Evolutionary conservation across 2,888 invertebrate genomes (phyloP), one percentile per base, ranked within the genome.

Genomic region (Drosophila fulvimacula): DNA sequence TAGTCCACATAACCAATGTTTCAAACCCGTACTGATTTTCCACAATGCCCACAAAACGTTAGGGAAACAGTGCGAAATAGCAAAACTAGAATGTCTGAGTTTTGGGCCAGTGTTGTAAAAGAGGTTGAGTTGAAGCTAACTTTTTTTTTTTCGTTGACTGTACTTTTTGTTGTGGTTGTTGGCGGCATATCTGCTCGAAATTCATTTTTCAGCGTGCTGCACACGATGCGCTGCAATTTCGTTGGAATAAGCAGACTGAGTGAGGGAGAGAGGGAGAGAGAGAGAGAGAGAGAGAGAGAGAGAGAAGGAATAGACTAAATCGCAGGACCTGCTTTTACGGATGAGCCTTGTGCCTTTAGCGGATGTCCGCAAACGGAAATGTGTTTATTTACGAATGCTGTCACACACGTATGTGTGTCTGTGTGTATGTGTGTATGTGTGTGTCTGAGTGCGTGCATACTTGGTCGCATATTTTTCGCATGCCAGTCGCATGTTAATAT

Each of bases 131-230:
- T 56, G 61, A 13, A 73, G 51, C 36, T 30, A 51, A 5, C 19
- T 44, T 72, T 49, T 53, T 6, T 38, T 55, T 48, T 46, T 36
- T 53, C 41, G 27, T 41, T 24, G 34, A 11, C 36, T 55, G 17
- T 36, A 19, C 10, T 24, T n/a, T 30, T 48, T 55, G 19, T 19
- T 57, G 57, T 60, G 68, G 55, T 67, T 67, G 56, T 53, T 60
- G 59, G 52, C 59, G 32, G 55, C 56, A 49, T 63, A 61, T 55
- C 73, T 64, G 73, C 87, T 69, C 41, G 70, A 73, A 86, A 73
- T 73, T 82, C 83, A 82, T 82, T 83, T 83, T 78, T 77, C 70
- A 71, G 81, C 83, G 69, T 60, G 19, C 60, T 77, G 82, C 83
- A 82, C 86, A 83, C 75, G 71, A 55, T 49, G 69, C 64, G 53